These are phyloP conservation scores for Acipenser transmontanus DNA, from an alignment of 2,797 vertebrate species.

Conservation along the genomic window DNA sequence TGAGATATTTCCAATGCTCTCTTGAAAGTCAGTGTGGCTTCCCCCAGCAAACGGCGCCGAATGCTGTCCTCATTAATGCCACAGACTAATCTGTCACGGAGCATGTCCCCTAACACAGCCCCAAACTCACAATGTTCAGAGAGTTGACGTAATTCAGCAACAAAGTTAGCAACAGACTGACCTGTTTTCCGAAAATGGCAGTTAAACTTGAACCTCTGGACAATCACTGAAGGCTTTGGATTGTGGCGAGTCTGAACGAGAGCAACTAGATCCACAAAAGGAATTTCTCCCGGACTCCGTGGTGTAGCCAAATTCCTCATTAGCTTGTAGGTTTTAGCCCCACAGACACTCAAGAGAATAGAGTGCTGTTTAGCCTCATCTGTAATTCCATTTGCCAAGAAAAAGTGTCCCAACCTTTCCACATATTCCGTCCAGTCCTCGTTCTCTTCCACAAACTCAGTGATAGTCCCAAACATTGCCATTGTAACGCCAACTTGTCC, in stretches of 20 bases:
- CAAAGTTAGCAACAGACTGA: conserved; percentile 14
- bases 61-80: conserved; percentile 11
- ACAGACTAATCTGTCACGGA: conserved; percentile 11
- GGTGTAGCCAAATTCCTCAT: conserved; percentile 21
- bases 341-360: conserved; percentile 16
- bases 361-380: conserved; percentile 7
- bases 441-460: conserved; percentile 15
- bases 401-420: conserved; percentile 16
- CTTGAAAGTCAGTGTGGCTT: conserved; percentile 18
- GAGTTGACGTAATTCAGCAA: conserved; percentile 9
- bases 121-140: conserved; percentile 21
- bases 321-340: conserved; percentile 22
- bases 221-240: conserved; percentile 14
- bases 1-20: conserved; percentile 18
- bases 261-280: conserved; percentile 6
- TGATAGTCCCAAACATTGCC: conserved; percentile 8
- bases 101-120: conserved; percentile 15
- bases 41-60: conserved; percentile 16
- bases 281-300: conserved; percentile 1
- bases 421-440: conserved; percentile 15
- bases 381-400: conserved; percentile 6
- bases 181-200: conserved; percentile 9
- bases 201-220: conserved; percentile 16
- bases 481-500: not conserved
- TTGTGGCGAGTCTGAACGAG: conserved; percentile 20